phyloP scores from a whole-genome alignment of 2,888 invertebrate species.

The Bellardia pandia region DNA sequence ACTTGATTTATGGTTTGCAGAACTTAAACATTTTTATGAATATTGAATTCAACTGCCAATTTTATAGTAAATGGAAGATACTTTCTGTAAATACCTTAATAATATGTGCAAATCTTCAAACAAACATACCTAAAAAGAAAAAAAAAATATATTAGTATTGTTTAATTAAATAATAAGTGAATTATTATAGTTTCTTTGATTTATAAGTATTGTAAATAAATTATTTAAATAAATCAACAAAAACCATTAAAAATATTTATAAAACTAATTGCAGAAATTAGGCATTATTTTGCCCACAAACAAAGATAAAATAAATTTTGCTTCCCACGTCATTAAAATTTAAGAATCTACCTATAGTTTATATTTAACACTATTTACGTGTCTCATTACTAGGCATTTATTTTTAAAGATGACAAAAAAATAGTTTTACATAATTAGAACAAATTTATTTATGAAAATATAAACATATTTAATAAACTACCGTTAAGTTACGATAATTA shows the following conservation, averaged over 20 bases:
- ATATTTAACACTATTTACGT: not conserved
- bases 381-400: not conserved
- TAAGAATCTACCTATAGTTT: not conserved
- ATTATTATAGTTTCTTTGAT: not conserved
- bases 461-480: not conserved
- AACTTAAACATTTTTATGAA: too few relatives aligned
- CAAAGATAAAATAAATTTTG: not conserved
- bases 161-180: not conserved
- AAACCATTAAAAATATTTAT: too few relatives aligned
- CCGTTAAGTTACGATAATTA: not conserved
- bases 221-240: too few relatives aligned
- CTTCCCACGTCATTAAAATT: too few relatives aligned
- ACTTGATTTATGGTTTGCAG: too few relatives aligned
- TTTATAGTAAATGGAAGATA: not conserved
- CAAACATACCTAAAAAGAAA: conserved; percentile 53
- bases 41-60: too few relatives aligned
- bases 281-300: not conserved
- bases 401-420: not conserved
- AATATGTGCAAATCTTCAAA: not conserved
- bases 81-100: conserved; percentile 9
- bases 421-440: not conserved
- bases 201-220: too few relatives aligned
- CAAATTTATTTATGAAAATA: not conserved
- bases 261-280: too few relatives aligned
- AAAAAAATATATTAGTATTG: conserved; percentile 20